Evolutionary conservation across 2,113 vertebrate species (phyloP).

Genomic region (Carollia perspicillata): DNA sequence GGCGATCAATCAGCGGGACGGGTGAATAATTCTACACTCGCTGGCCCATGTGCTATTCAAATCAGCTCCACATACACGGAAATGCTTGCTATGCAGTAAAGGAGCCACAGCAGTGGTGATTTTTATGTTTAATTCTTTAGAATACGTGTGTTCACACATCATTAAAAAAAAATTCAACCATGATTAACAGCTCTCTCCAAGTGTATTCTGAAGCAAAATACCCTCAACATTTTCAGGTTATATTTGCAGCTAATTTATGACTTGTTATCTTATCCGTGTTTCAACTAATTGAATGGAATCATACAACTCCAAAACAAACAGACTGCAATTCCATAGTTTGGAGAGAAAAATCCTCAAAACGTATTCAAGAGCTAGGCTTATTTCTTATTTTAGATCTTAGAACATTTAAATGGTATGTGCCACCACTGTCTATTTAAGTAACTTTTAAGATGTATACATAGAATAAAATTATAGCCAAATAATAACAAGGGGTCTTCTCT

Average conservation of each 20-base stretch:
- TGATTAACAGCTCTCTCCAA: not conserved
- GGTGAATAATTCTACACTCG: constrained; percentile 68
- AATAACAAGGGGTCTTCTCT: constrained; percentile 45
- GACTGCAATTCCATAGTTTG: not conserved
- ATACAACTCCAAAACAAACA: constrained; percentile 41
- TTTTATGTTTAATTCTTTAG: constrained; percentile 59
- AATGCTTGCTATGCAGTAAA: constrained; percentile 49
- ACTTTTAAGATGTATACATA: constrained; percentile 26
- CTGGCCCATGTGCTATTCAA: constrained; percentile 61
- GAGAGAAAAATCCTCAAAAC: constrained; percentile 8
- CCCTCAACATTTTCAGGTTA: not conserved
- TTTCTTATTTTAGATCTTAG: constrained; percentile 2
- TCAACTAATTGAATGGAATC: constrained; percentile 35
- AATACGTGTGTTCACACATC: constrained; percentile 23
- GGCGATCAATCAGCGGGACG: constrained; percentile 76
- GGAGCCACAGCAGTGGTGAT: not conserved
- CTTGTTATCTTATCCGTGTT: not conserved
- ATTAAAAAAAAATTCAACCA: not conserved
- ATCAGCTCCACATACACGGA: not conserved
- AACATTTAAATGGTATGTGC: not conserved
- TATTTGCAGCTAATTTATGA: constrained; percentile 40
- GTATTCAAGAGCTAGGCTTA: not conserved
- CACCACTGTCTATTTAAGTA: not conserved
- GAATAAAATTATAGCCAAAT: constrained; percentile 33
- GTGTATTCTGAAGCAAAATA: not conserved